Percentiles rank a stretch among this genome's conserved stretches.
Evolutionary conservation across 2,888 invertebrate genomes (phyloP).

Genomic region (Caenorhabditis becei): DNA sequence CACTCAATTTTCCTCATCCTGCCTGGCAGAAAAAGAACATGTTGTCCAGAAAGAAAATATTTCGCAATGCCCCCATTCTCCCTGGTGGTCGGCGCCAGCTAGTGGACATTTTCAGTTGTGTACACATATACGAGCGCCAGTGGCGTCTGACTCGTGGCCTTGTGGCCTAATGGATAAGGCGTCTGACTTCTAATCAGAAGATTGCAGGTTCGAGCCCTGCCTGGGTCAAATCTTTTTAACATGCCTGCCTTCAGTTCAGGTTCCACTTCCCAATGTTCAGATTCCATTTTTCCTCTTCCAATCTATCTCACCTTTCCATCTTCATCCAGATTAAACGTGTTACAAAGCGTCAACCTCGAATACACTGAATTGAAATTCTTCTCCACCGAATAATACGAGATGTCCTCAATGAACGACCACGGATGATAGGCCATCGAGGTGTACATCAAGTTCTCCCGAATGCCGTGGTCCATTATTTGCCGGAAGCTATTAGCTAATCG

Average conservation of each 20-base stretch:
- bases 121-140: too few relatives aligned
- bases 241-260: too few relatives aligned
- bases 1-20: too few relatives aligned
- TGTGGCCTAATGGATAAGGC: conserved; percentile 81
- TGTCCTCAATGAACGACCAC: conserved; percentile 92
- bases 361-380: conserved; percentile 98
- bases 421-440: conserved; percentile 93
- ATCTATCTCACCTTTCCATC: conserved; percentile 88
- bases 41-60: too few relatives aligned
- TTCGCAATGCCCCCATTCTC: too few relatives aligned
- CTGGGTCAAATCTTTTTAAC: conserved; percentile 70
- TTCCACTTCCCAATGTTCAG: not conserved
- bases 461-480: conserved; percentile 79
- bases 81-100: too few relatives aligned
- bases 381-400: conserved; percentile 95
- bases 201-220: conserved; percentile 80
- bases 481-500: conserved; percentile 74
- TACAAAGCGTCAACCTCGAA: conserved; percentile 95
- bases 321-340: conserved; percentile 96
- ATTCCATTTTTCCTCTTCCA: not conserved
- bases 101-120: too few relatives aligned
- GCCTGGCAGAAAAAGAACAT: too few relatives aligned
- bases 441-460: conserved; percentile 72
- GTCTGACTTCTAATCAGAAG: conserved; percentile 81
- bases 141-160: conserved; percentile 67